phyloP scores from a whole-genome alignment of 2,113 vertebrate genomes.

The Crotalus helleri region DNA sequence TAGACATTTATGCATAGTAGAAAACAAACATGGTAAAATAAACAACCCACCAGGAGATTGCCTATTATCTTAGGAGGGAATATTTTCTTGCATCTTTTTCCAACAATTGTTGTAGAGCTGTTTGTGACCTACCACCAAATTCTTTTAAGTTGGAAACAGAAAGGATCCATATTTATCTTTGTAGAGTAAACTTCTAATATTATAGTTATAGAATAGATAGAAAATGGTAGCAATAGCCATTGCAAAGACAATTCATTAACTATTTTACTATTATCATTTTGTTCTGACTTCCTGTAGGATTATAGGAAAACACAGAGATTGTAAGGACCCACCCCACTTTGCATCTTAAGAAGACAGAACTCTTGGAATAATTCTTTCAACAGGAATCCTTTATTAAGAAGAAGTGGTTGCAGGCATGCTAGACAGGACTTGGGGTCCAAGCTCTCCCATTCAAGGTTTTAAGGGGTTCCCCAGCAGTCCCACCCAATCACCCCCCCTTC shows the following conservation, averaged over 20 bases:
- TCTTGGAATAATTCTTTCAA: too few species aligned
- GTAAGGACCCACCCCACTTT: too few species aligned
- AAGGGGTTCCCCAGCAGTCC: too few species aligned
- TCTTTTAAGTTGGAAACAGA: conserved; percentile 7
- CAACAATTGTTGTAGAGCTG: not conserved
- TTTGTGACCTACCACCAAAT: not conserved
- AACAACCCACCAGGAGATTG: conserved; percentile 30
- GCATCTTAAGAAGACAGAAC: too few species aligned
- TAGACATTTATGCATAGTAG: not conserved
- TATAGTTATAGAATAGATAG: conserved; percentile 4
- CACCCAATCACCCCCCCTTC: too few species aligned
- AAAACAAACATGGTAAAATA: conserved; percentile 41
- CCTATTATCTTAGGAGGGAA: conserved; percentile 23
- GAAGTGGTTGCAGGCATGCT: too few species aligned
- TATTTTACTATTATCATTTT: conserved; percentile 48
- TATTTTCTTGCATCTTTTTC: not conserved
- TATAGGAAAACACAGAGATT: conserved; percentile 54
- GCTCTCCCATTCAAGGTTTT: too few species aligned
- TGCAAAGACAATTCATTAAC: conserved; percentile 15
- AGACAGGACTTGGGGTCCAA: too few species aligned
- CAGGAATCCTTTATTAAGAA: too few species aligned
- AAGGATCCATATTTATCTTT: conserved; percentile 44
- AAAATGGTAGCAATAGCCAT: conserved; percentile 35
- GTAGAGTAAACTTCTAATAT: conserved; percentile 38
- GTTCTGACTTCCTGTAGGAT: conserved; percentile 45